Conservation (phyloP, 2,797 vertebrate genomes). For the Scleropages formosus region DNA sequence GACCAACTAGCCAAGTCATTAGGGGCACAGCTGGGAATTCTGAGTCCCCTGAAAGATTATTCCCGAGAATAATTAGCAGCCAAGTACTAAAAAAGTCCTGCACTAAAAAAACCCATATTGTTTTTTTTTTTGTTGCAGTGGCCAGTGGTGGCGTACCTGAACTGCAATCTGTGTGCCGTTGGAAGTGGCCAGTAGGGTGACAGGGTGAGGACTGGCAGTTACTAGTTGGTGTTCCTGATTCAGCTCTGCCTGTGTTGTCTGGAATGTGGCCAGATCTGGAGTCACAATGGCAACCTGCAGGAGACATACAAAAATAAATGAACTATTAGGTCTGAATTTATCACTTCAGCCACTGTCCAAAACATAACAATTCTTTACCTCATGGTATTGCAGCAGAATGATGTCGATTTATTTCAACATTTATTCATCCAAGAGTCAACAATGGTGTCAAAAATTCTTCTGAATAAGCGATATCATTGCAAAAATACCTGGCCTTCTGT, state of each 20-base stretch:
- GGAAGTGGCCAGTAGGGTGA: slow-evolving; percentile 93
- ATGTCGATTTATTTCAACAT: background rate
- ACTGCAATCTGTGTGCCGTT: slow-evolving; percentile 98
- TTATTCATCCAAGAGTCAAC: background rate
- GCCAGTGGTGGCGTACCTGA: slow-evolving; percentile 92
- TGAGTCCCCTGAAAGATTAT: no score
- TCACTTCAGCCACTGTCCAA: background rate
- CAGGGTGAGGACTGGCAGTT: slow-evolving; percentile 79
- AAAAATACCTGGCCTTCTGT: slow-evolving; percentile 85
- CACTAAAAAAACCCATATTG: no score
- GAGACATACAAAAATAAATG: slow-evolving; percentile 39
- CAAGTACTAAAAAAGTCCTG: no score
- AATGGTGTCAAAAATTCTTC: background rate
- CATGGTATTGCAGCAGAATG: background rate
- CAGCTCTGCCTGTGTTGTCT: slow-evolving; percentile 83
- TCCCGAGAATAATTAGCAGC: no score
- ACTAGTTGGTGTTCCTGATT: slow-evolving; percentile 83
- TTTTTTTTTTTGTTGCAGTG: slow-evolving; percentile 52
- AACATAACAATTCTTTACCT: background rate
- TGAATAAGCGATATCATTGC: background rate
- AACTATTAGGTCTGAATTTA: background rate
- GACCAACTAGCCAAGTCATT: no score
- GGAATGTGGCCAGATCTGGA: slow-evolving; percentile 88
- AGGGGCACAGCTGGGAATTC: no score
- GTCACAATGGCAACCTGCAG: slow-evolving; percentile 95